Conservation (phyloP, 2,113 vertebrate species). For the Prinia subflava region DNA sequence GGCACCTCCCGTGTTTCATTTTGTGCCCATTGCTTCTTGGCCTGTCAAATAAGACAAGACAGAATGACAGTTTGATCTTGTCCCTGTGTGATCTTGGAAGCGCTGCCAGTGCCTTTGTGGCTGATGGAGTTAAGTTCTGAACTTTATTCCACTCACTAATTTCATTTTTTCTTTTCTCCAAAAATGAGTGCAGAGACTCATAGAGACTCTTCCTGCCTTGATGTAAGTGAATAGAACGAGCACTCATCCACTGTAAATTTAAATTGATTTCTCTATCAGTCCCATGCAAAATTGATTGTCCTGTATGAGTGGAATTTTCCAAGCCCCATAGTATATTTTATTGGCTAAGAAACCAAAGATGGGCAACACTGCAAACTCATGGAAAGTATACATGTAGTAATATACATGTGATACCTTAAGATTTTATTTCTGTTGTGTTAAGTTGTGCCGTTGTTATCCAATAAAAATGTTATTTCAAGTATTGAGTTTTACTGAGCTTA, state of each 20-base stretch:
- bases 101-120: background rate
- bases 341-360: background rate
- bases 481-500: background rate
- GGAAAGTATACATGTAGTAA: background rate
- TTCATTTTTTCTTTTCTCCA: background rate
- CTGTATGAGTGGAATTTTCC: background rate
- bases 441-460: background rate
- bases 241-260: background rate
- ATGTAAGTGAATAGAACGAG: background rate
- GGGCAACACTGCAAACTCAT: background rate
- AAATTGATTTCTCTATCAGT: background rate
- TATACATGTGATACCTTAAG: background rate
- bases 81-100: background rate
- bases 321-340: background rate
- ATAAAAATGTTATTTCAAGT: background rate
- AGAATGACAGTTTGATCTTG: background rate
- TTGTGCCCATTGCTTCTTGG: background rate
- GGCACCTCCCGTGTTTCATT: background rate
- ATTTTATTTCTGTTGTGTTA: background rate
- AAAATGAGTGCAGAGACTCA: background rate
- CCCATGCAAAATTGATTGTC: background rate
- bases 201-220: background rate
- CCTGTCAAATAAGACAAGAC: background rate
- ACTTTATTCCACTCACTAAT: background rate
- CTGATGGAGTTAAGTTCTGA: background rate